Conservation (phyloP, 2,113 vertebrate species). For the Dryoscopus gambensis region DNA sequence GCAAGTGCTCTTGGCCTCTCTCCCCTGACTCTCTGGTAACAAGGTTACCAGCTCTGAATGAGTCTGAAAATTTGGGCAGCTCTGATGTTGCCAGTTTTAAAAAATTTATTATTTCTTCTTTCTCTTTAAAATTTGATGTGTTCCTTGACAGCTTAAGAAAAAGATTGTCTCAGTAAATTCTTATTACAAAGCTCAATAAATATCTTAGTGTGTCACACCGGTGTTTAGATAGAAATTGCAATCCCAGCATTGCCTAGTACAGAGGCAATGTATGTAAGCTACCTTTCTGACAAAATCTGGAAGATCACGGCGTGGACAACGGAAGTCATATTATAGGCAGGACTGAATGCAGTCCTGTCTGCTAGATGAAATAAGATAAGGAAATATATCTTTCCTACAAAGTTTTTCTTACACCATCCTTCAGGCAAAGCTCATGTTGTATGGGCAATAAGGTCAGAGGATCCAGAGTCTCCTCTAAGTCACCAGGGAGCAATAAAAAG, state of each 20-base stretch:
- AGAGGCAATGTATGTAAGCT: not conserved
- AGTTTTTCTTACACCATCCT: not conserved
- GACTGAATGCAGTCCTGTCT: not conserved
- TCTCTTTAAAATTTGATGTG: not conserved
- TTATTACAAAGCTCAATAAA: not conserved
- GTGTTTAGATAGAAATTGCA: not conserved
- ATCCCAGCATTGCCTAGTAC: not conserved
- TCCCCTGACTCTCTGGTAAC: not conserved
- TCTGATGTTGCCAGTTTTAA: not conserved
- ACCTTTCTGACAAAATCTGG: not conserved
- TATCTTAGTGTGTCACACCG: not conserved
- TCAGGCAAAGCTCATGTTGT: not conserved
- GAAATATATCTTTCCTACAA: not conserved
- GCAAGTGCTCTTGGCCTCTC: not conserved
- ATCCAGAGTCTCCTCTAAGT: not conserved
- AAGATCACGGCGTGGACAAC: not conserved
- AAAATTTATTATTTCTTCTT: not conserved
- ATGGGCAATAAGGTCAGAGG: not conserved
- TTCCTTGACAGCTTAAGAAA: not conserved
- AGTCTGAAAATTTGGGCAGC: not conserved
- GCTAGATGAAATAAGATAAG: not conserved
- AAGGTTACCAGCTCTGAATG: not conserved
- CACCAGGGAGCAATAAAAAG: conserved; percentile 18
- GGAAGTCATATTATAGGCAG: not conserved
- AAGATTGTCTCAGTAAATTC: not conserved